A percentile compares a stretch with the other conserved stretches of the same genome.
phyloP scores from a whole-genome alignment of 2,888 invertebrate species.

The Polietes domitor region DNA sequence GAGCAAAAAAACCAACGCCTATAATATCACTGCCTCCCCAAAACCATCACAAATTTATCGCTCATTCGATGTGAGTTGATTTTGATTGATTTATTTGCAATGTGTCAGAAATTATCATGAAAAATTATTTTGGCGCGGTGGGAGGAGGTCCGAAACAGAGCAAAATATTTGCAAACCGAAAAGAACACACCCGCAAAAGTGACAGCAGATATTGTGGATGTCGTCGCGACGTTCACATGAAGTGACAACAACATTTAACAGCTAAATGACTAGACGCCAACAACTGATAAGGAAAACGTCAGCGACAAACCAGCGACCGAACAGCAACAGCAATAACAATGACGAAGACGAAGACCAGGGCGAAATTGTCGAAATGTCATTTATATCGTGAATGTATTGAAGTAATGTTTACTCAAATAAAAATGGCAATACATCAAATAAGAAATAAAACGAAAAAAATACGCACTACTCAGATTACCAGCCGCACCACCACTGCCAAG shows the following conservation, averaged over 20 bases:
- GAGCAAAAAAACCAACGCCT: no score
- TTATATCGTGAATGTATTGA: background rate
- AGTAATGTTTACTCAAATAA: constrained; percentile 3
- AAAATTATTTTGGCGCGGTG: constrained; percentile 28
- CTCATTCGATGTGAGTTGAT: constrained; percentile 50
- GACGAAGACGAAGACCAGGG: background rate
- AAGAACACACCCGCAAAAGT: constrained; percentile 42
- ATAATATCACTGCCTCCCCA: background rate
- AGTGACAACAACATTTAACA: constrained; percentile 36
- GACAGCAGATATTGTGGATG: constrained; percentile 33
- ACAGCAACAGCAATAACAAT: background rate
- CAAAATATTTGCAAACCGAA: background rate
- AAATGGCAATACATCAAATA: constrained; percentile 20
- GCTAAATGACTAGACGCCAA: background rate
- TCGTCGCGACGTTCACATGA: constrained; percentile 22
- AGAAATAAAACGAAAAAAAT: background rate
- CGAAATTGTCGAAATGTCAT: background rate
- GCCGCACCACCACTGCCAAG: no score
- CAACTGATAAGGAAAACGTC: constrained; percentile 17
- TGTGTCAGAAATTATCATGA: constrained; percentile 39
- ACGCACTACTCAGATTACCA: no score
- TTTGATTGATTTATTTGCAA: constrained; percentile 62
- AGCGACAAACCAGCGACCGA: background rate
- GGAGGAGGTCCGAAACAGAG: constrained; percentile 6
- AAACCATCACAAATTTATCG: constrained; percentile 39